Evolutionary conservation across 1,140 invertebrate genomes (phyloP).

Genomic region (Brachionus manjavacas): DNA sequence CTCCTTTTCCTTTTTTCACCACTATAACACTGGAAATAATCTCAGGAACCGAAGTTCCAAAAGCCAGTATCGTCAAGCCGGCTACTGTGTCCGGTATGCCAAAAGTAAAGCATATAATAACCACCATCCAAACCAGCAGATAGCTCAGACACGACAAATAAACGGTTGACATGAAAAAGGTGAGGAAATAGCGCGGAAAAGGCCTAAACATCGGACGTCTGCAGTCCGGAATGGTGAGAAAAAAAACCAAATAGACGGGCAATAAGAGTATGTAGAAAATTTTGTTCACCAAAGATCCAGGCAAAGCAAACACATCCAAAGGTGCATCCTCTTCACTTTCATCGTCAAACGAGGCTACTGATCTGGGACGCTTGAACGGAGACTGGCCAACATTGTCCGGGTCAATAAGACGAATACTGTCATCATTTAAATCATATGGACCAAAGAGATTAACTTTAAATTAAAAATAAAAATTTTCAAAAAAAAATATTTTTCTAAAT

Average conservation of each 20-base stretch:
- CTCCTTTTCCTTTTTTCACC: slow-evolving; percentile 57
- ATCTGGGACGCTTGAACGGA: background rate
- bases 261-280: background rate
- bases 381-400: background rate
- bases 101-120: slow-evolving; percentile 44
- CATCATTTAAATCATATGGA: background rate
- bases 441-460: slow-evolving; percentile 14
- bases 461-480: background rate
- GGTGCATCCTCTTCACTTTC: background rate
- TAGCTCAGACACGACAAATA: slow-evolving; percentile 84
- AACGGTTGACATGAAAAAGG: slow-evolving; percentile 77
- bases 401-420: background rate
- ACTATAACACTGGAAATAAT: slow-evolving; percentile 60
- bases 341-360: background rate
- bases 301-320: background rate
- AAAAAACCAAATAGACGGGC: background rate
- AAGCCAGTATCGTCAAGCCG: slow-evolving; percentile 59
- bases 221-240: slow-evolving; percentile 23
- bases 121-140: slow-evolving; percentile 84
- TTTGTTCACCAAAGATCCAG: background rate
- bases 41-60: slow-evolving; percentile 60
- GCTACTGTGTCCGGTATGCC: slow-evolving; percentile 57
- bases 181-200: slow-evolving; percentile 71
- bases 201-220: slow-evolving; percentile 58
- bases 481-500: background rate